Percentiles rank a stretch among this genome's conserved stretches.
These are phyloP conservation scores for Linnaemya vulpina DNA, from an alignment of 2,888 invertebrate species.

Conservation along the genomic window DNA sequence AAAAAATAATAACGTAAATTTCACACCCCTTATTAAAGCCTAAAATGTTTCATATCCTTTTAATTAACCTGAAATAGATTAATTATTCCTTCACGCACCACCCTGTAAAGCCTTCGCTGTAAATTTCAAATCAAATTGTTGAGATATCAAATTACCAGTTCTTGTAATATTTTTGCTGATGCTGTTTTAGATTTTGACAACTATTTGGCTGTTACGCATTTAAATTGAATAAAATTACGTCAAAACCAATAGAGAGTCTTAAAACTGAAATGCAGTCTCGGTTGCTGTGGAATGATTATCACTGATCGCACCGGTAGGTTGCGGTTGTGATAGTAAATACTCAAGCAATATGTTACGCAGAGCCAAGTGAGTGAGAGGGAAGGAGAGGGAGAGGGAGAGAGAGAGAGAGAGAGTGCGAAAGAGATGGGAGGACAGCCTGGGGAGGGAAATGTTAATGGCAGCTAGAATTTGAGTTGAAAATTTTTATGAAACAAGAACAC, in stretches of 20 bases:
- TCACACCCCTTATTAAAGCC: too few relatives aligned
- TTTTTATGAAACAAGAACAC: slow-evolving; percentile 59
- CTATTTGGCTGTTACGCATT: slow-evolving; percentile 60
- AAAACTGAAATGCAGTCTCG: too few relatives aligned
- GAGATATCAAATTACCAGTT: slow-evolving; percentile 63
- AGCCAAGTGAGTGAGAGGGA: neutral
- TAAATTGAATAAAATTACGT: slow-evolving; percentile 26
- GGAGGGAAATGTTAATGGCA: slow-evolving; percentile 24
- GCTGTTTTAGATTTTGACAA: slow-evolving; percentile 47
- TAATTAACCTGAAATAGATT: neutral
- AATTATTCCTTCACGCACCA: neutral
- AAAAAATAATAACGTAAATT: too few relatives aligned
- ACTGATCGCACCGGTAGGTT: slow-evolving; percentile 70
- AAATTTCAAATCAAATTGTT: slow-evolving; percentile 16
- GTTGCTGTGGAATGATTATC: slow-evolving; percentile 60
- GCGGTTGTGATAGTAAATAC: slow-evolving; percentile 25
- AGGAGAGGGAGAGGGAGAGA: neutral
- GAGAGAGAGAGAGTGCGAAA: neutral
- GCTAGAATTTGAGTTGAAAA: slow-evolving; percentile 27
- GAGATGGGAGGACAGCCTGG: too few relatives aligned
- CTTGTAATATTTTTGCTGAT: slow-evolving; percentile 15
- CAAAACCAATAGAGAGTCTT: slow-evolving; percentile 49
- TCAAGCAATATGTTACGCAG: slow-evolving; percentile 10
- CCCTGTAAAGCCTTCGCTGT: neutral
- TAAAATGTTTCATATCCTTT: neutral